phyloP scores from a whole-genome alignment of 2,888 invertebrate genomes.

The Pyrochroa serraticornis region DNA sequence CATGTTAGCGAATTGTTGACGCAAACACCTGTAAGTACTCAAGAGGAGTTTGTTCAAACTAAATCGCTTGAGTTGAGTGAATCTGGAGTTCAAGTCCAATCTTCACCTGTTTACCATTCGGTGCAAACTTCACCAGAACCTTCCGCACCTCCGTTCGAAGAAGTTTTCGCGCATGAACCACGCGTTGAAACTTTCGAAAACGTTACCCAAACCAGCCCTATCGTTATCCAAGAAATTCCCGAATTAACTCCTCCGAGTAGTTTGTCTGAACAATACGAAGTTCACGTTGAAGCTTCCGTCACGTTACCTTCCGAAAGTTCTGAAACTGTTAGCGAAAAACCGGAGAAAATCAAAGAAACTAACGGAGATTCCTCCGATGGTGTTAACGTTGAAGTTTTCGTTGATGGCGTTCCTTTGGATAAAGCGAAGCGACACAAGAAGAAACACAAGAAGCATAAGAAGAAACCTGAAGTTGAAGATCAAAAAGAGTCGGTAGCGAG shows the following conservation, averaged over 20 bases:
- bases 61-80: constrained; percentile 55
- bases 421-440: constrained; percentile 40
- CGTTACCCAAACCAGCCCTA: constrained; percentile 66
- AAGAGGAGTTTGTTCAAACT: constrained; percentile 55
- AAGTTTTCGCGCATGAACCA: constrained; percentile 38
- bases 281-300: constrained; percentile 66
- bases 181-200: constrained; percentile 52
- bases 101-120: constrained; percentile 49
- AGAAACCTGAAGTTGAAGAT: constrained; percentile 27
- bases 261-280: constrained; percentile 59
- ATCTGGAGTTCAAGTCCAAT: constrained; percentile 42
- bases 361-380: constrained; percentile 32
- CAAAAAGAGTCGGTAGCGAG: no score
- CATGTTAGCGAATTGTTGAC: constrained; percentile 51
- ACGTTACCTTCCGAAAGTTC: constrained; percentile 58
- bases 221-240: constrained; percentile 51
- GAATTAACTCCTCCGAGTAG: constrained; percentile 38
- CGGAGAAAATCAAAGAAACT: constrained; percentile 4
- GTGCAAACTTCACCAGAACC: constrained; percentile 64
- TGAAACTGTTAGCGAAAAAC: constrained; percentile 29
- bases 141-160: constrained; percentile 41
- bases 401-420: constrained; percentile 44
- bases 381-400: constrained; percentile 45
- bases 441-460: constrained; percentile 35
- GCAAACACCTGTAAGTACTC: constrained; percentile 50